These are phyloP conservation scores for Lasioglossum lativentre DNA, from an alignment of 2,888 invertebrate genomes.

Conservation along the genomic window DNA sequence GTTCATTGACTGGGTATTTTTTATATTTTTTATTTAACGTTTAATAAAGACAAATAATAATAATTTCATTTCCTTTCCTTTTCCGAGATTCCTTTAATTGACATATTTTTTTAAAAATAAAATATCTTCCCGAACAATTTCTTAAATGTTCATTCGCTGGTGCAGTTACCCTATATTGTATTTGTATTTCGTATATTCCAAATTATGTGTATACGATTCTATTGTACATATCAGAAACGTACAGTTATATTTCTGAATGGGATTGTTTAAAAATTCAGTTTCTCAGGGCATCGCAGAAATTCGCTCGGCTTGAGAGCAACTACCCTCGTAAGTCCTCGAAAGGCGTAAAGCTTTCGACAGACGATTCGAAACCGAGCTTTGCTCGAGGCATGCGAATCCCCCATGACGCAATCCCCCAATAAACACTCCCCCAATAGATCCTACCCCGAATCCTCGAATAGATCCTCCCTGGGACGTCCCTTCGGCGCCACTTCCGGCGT, in stretches of 20 bases:
- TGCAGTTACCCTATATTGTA: too few relatives aligned
- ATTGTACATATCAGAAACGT: not conserved
- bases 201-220: too few relatives aligned
- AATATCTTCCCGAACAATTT: too few relatives aligned
- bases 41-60: too few relatives aligned
- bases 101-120: too few relatives aligned
- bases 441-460: not conserved
- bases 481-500: not conserved
- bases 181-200: too few relatives aligned
- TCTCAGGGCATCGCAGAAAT: not conserved
- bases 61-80: too few relatives aligned
- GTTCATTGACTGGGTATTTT: too few relatives aligned
- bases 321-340: not conserved
- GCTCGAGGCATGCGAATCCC: not conserved
- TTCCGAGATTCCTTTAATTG: too few relatives aligned
- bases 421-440: not conserved
- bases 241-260: not conserved
- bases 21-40: too few relatives aligned
- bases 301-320: not conserved
- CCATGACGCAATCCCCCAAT: not conserved
- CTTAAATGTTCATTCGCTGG: too few relatives aligned
- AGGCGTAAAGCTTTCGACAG: not conserved
- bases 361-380: constrained; percentile 8
- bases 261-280: not conserved
- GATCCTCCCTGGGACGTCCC: not conserved